Base-by-base conservation (phyloP, 2,888 invertebrate species). In the Priocnemis perturbator region DNA sequence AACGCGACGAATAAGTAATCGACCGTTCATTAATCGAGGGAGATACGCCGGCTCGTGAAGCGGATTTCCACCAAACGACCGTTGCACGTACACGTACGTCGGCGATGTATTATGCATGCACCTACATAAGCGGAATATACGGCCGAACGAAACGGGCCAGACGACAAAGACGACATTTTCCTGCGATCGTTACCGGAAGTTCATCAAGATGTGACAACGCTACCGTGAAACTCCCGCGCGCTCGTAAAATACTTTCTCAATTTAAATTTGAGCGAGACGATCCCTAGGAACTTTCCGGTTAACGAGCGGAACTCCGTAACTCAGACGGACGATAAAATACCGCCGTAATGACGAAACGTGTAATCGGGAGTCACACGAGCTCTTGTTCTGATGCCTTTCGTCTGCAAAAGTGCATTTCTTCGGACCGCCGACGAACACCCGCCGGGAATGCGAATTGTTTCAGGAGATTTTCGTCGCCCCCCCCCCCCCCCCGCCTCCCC, bases 201-300 rank as follows among this genome's bases (percentile, higher is more conserved):
- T 89, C 88, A 89, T 88, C 89, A 89, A 89, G 89, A 88, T 88
- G 88, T 88, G 88, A 88, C 88, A 89, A 89, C 88, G 87, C 86
- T 84, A 87, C 86, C 87, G 85, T 87, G 85, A 88, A 89, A 87
- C 87, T 88, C 83, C 71, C 67, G 70, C 74, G 76, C 81, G 85
- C 84, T 89, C 88, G 88, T 89, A 89, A 89, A 89, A 89, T 89
- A 89, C 88, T 89, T 89, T 89, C 88, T 83, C 88, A 89, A 89
- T 88, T 89, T 89, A 89, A 88, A 88, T 89, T 88, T 87, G 82
- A 88, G 83, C 82, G 82, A 77, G 82, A 80, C 83, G 79, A 81
- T 80, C 81, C 80, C 76, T 73, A 72, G 81, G 77, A 85, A 85
- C 80, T 85, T 84, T 80, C 80, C 83, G 86, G 85, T 87, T 88